phyloP scores from a whole-genome alignment of 2,888 invertebrate species.

The Odontocolon sp. region DNA sequence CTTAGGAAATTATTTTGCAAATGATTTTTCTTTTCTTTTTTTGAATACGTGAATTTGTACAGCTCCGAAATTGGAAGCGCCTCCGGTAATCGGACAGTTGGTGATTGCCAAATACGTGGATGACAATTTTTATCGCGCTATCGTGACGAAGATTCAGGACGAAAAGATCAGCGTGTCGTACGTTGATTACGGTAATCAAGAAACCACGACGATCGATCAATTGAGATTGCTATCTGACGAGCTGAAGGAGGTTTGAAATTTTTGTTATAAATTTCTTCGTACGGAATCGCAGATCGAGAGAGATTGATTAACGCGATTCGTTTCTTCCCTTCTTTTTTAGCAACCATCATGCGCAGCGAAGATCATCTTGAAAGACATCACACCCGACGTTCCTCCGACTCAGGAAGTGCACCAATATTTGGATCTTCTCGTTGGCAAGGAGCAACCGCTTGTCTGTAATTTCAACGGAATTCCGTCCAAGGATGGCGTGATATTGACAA shows the following conservation, averaged over 20 bases:
- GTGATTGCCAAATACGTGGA: slow-evolving; percentile 73
- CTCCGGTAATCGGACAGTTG: slow-evolving; percentile 71
- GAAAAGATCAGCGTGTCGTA: slow-evolving; percentile 68
- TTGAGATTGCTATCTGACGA: slow-evolving; percentile 68
- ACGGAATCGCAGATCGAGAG: background rate
- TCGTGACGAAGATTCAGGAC: slow-evolving; percentile 67
- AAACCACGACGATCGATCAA: slow-evolving; percentile 62
- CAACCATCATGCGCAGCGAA: slow-evolving; percentile 59
- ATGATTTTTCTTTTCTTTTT: too few species aligned
- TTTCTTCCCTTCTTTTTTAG: background rate
- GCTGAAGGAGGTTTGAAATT: slow-evolving; percentile 67
- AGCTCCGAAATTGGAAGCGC: slow-evolving; percentile 66
- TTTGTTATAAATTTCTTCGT: background rate
- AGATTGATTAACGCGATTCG: background rate
- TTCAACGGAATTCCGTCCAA: slow-evolving; percentile 65
- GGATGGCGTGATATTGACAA: slow-evolving; percentile 67
- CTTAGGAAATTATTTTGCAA: background rate
- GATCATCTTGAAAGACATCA: slow-evolving; percentile 69
- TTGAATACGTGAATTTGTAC: background rate
- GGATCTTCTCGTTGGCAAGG: slow-evolving; percentile 62
- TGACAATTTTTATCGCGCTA: slow-evolving; percentile 76
- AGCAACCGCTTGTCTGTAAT: slow-evolving; percentile 66
- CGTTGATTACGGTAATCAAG: slow-evolving; percentile 77
- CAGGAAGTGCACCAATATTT: slow-evolving; percentile 69
- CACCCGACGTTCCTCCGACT: slow-evolving; percentile 68